phyloP scores from a whole-genome alignment of 2,797 vertebrate species.

The Acanthis flammea region DNA sequence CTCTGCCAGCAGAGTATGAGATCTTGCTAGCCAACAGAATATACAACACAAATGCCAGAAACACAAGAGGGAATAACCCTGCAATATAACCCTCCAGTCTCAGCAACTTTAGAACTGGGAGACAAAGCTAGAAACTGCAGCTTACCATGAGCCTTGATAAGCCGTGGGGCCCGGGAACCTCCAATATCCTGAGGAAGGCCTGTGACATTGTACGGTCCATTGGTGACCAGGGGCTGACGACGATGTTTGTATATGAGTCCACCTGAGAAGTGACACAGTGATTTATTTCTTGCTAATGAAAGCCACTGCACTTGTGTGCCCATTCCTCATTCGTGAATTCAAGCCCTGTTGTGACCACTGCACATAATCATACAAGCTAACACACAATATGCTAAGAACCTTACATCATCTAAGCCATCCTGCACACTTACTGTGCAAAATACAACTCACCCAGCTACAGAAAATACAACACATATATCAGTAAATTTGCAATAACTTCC shows the following conservation, averaged over 20 bases:
- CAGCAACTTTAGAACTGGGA: not conserved
- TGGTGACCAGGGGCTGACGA: constrained; percentile 83
- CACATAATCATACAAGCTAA: not conserved
- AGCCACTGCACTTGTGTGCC: not conserved
- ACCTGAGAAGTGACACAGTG: constrained; percentile 9
- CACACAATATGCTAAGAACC: not conserved
- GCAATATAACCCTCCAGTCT: not conserved
- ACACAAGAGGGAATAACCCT: not conserved
- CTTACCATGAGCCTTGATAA: constrained; percentile 85
- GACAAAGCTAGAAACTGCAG: not conserved
- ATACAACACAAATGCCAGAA: accelerated
- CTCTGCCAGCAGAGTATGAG: not conserved
- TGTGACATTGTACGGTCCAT: constrained; percentile 67
- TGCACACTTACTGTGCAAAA: not conserved
- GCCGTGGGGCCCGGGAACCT: constrained; percentile 76
- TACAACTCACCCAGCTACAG: not conserved
- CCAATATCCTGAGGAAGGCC: constrained; percentile 71
- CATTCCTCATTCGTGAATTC: not conserved
- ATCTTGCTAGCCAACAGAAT: not conserved
- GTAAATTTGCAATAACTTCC: not conserved
- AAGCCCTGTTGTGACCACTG: not conserved
- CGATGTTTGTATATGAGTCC: constrained; percentile 77
- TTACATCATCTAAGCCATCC: not conserved
- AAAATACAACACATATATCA: not conserved
- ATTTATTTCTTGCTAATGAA: not conserved